Evolutionary conservation across 30 jellyfish, hydroid and myxozoan genomes (phyloP), one percentile per base, ranked within the genome.

Genomic region (Catostylus mosaicus): DNA sequence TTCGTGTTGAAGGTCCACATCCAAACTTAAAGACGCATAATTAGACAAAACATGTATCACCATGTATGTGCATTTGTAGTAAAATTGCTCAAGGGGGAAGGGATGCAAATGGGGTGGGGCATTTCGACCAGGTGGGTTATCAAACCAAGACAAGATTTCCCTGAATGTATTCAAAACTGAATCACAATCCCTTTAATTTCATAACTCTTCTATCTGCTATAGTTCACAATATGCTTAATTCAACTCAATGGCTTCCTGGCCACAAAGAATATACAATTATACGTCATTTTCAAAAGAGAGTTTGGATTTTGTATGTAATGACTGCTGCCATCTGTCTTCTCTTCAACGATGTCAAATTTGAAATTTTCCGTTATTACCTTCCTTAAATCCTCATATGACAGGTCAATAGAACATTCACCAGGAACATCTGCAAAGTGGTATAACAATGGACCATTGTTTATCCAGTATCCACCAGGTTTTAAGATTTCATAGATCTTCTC

Each of bases 391-490:
- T 91, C 99, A 85, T 90, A 90, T 0, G 98, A 63, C 14, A 91
- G 81, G 71, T 90, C 99, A 57, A 90, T 73, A 23, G 98, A 91
- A 18, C 60, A 30, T 80, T 90, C 98, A 6, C 90, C 91, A 2
- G 90, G 90, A 14, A 87, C 75, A 56, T 91, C 98, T 47, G 98
- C 87, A 77, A 90, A 96, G 65, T 96, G 99, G 81, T 96, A 96
- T 30, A 88, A 51, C 26, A 96, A 90, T 32, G 98, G 99, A 0
- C 99, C 99, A 64, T 92, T 78, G 84, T 96, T 91, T 14, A 96
- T 88, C 98, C 98, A 91, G 26, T 78, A 77, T 30, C 99, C 99
- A 9, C 98, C 99, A 3, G 95, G 96, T 60, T 90, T 90, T 24
- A 96, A 70, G 35, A 96, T 87, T 2, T 87, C 83, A 52, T 52